These are phyloP conservation scores for Pseudocheirus occidentalis DNA, from an alignment of 2,797 vertebrate genomes.

Conservation along the genomic window DNA sequence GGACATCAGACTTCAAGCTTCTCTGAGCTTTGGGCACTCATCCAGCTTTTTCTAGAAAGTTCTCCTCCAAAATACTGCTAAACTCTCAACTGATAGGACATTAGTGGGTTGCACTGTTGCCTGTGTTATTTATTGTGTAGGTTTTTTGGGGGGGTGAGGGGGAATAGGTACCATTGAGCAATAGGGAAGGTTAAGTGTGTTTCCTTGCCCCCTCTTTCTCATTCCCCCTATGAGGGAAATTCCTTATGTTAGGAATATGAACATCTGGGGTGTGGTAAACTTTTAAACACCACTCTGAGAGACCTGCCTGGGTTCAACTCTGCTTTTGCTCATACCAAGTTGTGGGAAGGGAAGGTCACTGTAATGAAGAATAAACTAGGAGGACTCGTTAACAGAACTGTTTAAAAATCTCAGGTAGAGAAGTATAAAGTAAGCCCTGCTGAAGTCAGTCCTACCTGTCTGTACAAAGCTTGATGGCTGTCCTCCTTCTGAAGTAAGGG, in stretches of 20 bases:
- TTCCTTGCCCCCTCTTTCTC: slow-evolving; percentile 39
- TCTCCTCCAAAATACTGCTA: slow-evolving; percentile 25
- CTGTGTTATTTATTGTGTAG: not conserved
- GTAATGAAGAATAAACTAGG: not conserved
- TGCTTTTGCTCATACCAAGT: slow-evolving; percentile 54
- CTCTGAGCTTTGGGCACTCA: slow-evolving; percentile 51
- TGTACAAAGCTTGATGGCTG: not conserved
- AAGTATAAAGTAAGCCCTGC: not conserved
- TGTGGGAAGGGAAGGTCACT: not conserved
- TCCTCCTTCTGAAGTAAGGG: not conserved
- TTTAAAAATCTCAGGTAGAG: not conserved
- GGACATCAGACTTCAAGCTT: slow-evolving; percentile 69
- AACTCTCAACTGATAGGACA: slow-evolving; percentile 38
- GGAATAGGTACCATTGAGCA: not conserved
- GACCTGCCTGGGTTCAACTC: slow-evolving; percentile 29
- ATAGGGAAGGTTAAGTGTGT: not conserved
- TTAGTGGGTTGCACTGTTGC: slow-evolving; percentile 18
- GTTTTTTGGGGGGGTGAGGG: not conserved
- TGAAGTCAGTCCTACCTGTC: accelerated
- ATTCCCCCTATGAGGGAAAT: slow-evolving; percentile 67
- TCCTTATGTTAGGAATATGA: slow-evolving; percentile 67
- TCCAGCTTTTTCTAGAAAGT: slow-evolving; percentile 69
- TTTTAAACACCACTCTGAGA: slow-evolving; percentile 65
- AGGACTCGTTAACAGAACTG: not conserved
- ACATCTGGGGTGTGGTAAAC: slow-evolving; percentile 69